Evolutionary conservation across 2,113 vertebrate genomes (phyloP).

Genomic region (Nettapus auritus): DNA sequence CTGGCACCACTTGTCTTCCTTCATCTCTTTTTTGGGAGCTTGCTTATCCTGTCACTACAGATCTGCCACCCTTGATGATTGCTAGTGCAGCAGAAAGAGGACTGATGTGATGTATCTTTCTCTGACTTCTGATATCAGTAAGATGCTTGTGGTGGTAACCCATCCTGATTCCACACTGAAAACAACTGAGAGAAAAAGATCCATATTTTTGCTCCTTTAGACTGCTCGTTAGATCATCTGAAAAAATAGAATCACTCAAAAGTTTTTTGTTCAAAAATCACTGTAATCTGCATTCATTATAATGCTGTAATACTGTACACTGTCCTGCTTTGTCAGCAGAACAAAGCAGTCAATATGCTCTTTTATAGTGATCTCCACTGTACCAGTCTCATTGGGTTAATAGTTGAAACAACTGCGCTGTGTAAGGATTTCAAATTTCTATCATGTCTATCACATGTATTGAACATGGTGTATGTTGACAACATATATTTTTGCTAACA

Average conservation of each 20-base stretch:
- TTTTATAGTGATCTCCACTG: neutral
- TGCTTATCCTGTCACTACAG: neutral
- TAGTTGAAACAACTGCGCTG: neutral
- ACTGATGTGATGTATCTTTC: neutral
- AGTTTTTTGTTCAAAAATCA: slow-evolving; percentile 25
- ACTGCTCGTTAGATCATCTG: slow-evolving; percentile 22
- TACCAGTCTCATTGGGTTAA: neutral
- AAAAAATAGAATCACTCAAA: slow-evolving; percentile 22
- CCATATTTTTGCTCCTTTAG: slow-evolving; percentile 10
- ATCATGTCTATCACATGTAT: neutral
- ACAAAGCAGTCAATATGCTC: neutral
- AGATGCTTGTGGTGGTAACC: neutral
- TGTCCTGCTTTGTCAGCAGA: neutral
- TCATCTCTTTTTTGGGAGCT: neutral
- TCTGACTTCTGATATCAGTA: neutral
- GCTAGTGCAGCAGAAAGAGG: neutral
- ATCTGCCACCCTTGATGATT: neutral
- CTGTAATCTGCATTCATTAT: slow-evolving; percentile 39
- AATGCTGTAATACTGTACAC: neutral
- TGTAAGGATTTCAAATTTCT: neutral
- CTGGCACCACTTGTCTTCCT: neutral
- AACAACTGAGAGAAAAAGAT: slow-evolving; percentile 24
- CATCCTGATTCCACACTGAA: neutral
- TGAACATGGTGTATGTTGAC: neutral
- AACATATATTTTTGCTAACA: neutral